Percentiles rank a stretch among this genome's conserved stretches.
Evolutionary conservation across 2,888 invertebrate species (phyloP).

Genomic region (Dynastes tityus): DNA sequence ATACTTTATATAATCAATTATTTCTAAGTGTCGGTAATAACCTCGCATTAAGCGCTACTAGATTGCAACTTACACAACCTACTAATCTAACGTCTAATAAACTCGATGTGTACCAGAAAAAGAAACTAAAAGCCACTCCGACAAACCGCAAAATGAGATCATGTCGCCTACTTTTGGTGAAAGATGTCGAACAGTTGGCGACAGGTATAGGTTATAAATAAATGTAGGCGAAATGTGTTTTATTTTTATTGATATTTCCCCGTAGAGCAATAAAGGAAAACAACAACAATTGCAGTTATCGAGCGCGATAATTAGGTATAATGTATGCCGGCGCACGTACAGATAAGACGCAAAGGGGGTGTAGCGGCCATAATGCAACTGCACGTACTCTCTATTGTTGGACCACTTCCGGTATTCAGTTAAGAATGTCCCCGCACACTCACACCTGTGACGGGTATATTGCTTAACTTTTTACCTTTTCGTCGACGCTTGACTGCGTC

Average conservation of each 20-base stretch:
- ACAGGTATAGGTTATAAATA: slow-evolving; percentile 48
- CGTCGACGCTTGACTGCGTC: slow-evolving; percentile 27
- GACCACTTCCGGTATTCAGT: slow-evolving; percentile 67
- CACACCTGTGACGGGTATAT: slow-evolving; percentile 54
- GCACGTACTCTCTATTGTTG: slow-evolving; percentile 68
- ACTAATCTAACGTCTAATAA: slow-evolving; percentile 31
- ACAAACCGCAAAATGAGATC: slow-evolving; percentile 31
- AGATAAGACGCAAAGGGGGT: slow-evolving; percentile 59
- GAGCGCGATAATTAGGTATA: slow-evolving; percentile 61
- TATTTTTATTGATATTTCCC: slow-evolving; percentile 57
- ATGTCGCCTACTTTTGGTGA: slow-evolving; percentile 43
- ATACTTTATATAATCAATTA: neutral
- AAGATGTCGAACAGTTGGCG: slow-evolving; percentile 40
- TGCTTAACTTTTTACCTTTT: slow-evolving; percentile 52
- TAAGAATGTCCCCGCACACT: slow-evolving; percentile 55
- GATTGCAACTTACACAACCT: neutral
- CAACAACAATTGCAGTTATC: slow-evolving; percentile 56
- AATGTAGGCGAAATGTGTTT: slow-evolving; percentile 44
- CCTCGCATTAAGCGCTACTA: slow-evolving; percentile 3
- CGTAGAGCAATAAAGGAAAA: slow-evolving; percentile 56
- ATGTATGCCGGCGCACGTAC: slow-evolving; percentile 66
- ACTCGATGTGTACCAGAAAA: neutral
- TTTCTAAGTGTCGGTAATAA: slow-evolving; percentile 17
- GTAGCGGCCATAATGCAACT: slow-evolving; percentile 65
- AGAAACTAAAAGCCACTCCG: slow-evolving; percentile 17